These are phyloP conservation scores for Rhopalosiphum padi DNA, from an alignment of 1,140 invertebrate genomes.

Conservation along the genomic window DNA sequence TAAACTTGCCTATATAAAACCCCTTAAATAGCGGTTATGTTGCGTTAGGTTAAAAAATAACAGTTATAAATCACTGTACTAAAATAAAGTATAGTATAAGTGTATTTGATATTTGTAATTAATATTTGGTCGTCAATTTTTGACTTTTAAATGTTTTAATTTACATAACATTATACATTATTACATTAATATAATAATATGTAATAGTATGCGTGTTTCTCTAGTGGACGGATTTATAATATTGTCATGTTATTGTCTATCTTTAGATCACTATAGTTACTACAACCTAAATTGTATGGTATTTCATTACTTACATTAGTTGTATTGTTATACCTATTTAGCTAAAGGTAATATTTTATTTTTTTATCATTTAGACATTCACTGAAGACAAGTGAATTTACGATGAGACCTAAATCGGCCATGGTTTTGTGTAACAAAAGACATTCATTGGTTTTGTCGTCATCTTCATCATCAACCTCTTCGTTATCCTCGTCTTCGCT, in stretches of 20 bases:
- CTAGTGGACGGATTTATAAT: neutral
- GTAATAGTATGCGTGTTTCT: neutral
- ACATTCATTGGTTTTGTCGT: neutral
- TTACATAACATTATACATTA: neutral
- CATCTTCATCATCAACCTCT: neutral
- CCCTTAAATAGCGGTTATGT: neutral
- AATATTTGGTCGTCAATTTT: no score
- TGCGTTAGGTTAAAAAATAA: no score
- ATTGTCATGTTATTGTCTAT: neutral
- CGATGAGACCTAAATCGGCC: conserved; percentile 56
- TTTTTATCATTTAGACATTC: neutral
- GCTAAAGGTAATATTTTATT: neutral
- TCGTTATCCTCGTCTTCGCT: neutral
- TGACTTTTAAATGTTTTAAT: neutral
- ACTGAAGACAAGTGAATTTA: conserved; percentile 4
- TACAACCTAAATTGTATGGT: neutral
- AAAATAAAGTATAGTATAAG: no score
- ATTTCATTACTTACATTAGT: neutral
- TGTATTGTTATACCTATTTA: neutral
- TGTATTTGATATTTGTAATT: no score
- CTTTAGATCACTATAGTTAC: neutral
- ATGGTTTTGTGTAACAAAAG: conserved; percentile 32
- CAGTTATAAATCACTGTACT: no score
- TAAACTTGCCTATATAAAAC: neutral
- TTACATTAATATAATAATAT: no score